These are phyloP conservation scores for Drosophila prosaltans DNA, from an alignment of 1,140 invertebrate genomes.

Conservation along the genomic window DNA sequence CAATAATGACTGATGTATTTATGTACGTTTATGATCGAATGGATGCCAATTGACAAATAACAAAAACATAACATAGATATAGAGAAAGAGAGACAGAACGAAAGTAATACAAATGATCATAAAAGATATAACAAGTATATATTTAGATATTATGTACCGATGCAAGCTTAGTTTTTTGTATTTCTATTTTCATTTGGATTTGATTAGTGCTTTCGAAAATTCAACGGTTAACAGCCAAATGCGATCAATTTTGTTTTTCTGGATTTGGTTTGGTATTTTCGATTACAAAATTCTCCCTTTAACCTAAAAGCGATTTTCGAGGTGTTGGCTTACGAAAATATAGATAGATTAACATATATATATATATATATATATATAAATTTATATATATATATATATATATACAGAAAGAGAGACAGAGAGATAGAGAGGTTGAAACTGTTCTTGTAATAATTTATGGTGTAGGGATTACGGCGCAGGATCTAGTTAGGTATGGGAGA, in stretches of 20 bases:
- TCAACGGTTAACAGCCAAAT: conserved; percentile 72
- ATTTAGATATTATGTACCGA: conserved; percentile 41
- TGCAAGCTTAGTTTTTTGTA: conserved; percentile 57
- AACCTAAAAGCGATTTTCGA: conserved; percentile 79
- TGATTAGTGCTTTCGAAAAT: conserved; percentile 75
- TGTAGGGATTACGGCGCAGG: conserved; percentile 9
- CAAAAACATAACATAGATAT: conserved; percentile 68
- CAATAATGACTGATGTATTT: conserved; percentile 47
- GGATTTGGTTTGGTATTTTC: conserved; percentile 49
- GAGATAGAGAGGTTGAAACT: conserved; percentile 25
- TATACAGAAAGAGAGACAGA: conserved; percentile 6
- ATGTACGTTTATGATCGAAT: conserved; percentile 36
- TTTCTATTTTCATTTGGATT: conserved; percentile 38
- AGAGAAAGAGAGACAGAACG: conserved; percentile 66
- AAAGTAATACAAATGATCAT: conserved; percentile 68
- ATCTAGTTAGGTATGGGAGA: conserved; percentile 9
- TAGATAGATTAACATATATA: conserved; percentile 12
- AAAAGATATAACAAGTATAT: conserved; percentile 39
- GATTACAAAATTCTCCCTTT: conserved; percentile 82
- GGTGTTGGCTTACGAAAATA: conserved; percentile 55
- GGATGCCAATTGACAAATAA: conserved; percentile 69
- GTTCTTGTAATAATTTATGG: conserved; percentile 18
- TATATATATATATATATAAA: no score
- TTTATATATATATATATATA: background rate
- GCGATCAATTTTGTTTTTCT: conserved; percentile 36